Percentiles rank a stretch among this genome's conserved stretches.
Evolutionary conservation across 2,888 invertebrate genomes (phyloP).

Genomic region (Nasonia oneida): DNA sequence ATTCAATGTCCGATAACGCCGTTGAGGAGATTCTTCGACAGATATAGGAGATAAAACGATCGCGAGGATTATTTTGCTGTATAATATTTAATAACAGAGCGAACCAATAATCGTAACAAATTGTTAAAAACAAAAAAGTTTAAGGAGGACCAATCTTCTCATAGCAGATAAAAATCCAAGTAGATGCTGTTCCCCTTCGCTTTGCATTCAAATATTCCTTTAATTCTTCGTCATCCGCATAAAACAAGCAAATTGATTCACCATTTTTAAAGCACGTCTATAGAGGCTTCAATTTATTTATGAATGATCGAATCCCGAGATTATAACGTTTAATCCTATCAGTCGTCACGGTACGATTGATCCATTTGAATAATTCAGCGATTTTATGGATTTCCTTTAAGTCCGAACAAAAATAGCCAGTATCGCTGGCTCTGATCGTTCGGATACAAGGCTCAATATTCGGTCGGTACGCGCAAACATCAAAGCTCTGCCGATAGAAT

Average conservation of each 20-base stretch:
- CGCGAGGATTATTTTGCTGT: too few species aligned
- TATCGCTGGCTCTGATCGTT: not conserved
- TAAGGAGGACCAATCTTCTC: not conserved
- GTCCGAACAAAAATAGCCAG: not conserved
- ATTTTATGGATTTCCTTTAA: not conserved
- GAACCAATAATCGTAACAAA: too few species aligned
- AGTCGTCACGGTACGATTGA: not conserved
- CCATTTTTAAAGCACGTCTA: not conserved
- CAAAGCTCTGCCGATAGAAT: conserved; percentile 47
- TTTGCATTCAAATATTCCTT: not conserved
- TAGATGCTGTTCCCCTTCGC: not conserved
- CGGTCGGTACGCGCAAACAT: conserved; percentile 41
- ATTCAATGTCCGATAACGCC: too few species aligned
- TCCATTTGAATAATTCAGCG: not conserved
- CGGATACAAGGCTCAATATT: conserved; percentile 3
- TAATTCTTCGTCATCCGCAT: not conserved
- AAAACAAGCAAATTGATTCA: not conserved
- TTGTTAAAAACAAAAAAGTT: not conserved
- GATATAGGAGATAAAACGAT: too few species aligned
- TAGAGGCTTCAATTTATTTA: not conserved
- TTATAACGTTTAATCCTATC: not conserved
- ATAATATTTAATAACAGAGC: too few species aligned
- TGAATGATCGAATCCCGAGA: not conserved
- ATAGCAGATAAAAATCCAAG: not conserved
- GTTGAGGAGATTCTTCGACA: too few species aligned